These are phyloP conservation scores for Oscheius sp. DNA, from an alignment of 2,888 invertebrate genomes.

Conservation along the genomic window DNA sequence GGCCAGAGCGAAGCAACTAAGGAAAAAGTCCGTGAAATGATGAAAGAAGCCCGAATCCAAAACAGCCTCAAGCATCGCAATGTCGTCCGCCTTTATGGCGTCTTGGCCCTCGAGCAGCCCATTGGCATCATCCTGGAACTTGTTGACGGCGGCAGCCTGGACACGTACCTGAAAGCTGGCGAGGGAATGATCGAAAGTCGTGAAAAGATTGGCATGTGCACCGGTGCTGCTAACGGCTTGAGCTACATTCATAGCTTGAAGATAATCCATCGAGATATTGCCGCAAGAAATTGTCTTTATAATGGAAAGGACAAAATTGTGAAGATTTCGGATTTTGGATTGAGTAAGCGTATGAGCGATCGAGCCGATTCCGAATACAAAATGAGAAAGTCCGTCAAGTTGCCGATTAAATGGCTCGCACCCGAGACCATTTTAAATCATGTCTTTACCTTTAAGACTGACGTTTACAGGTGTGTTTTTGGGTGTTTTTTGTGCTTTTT, in stretches of 20 bases:
- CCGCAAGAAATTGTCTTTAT: conserved; percentile 32
- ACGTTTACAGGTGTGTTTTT: conserved; percentile 40
- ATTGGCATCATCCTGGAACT: conserved; percentile 48
- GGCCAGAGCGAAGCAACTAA: conserved; percentile 8
- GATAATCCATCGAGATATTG: conserved; percentile 25
- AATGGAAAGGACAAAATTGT: conserved; percentile 17
- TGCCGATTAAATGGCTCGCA: conserved; percentile 53
- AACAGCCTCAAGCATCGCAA: conserved; percentile 45
- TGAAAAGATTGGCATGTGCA: conserved; percentile 26
- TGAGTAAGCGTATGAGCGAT: conserved; percentile 24
- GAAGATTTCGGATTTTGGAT: conserved; percentile 53
- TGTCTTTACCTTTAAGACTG: conserved; percentile 43
- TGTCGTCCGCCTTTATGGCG: conserved; percentile 47
- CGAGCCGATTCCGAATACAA: conserved; percentile 35
- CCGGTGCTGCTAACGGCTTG: conserved; percentile 27
- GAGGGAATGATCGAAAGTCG: neutral
- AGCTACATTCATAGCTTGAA: conserved; percentile 8
- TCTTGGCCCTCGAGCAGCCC: conserved; percentile 44
- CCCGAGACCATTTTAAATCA: conserved; percentile 40
- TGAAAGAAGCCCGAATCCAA: conserved; percentile 50
- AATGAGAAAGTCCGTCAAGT: conserved; percentile 35
- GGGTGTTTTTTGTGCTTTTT: neutral
- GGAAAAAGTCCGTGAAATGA: conserved; percentile 47
- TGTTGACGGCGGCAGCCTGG: conserved; percentile 38
- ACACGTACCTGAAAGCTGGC: conserved; percentile 5